Conservation (phyloP, 2,797 vertebrate species). For the Xerus rutilus region DNA sequence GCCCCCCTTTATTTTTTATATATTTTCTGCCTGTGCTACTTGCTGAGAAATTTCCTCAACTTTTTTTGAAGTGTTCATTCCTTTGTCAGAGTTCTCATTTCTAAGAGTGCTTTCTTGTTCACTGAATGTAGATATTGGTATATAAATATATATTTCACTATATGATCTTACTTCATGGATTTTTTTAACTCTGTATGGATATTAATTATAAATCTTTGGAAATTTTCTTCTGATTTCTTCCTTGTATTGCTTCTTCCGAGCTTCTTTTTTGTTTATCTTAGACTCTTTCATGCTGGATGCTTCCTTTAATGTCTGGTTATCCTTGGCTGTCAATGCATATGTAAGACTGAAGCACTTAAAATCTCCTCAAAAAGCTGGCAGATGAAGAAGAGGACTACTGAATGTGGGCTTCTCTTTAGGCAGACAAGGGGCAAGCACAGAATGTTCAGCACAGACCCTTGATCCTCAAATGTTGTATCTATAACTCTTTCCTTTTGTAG, state of each 20-base stretch:
- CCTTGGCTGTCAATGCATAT: neutral
- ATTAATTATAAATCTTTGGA: slow-evolving; percentile 43
- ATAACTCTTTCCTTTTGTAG: neutral
- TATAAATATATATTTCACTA: neutral
- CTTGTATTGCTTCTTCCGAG: slow-evolving; percentile 28
- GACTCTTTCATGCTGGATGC: neutral
- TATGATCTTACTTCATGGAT: neutral
- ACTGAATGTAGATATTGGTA: neutral
- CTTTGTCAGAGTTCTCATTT: neutral
- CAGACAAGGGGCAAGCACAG: neutral
- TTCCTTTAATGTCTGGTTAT: neutral
- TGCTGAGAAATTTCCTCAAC: neutral
- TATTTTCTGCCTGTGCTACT: neutral
- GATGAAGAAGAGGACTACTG: rapidly evolving
- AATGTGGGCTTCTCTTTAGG: neutral
- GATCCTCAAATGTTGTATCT: neutral
- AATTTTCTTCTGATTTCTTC: slow-evolving; percentile 28
- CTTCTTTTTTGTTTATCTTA: neutral
- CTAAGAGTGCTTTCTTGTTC: slow-evolving; percentile 5
- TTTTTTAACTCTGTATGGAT: neutral
- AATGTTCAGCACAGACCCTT: neutral
- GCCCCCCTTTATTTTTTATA: neutral
- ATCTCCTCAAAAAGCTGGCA: neutral
- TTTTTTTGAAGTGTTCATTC: slow-evolving; percentile 16
- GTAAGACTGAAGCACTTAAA: neutral